Base-by-base conservation (phyloP, 2,888 invertebrate genomes). In the Nesidiocoris tenuis region DNA sequence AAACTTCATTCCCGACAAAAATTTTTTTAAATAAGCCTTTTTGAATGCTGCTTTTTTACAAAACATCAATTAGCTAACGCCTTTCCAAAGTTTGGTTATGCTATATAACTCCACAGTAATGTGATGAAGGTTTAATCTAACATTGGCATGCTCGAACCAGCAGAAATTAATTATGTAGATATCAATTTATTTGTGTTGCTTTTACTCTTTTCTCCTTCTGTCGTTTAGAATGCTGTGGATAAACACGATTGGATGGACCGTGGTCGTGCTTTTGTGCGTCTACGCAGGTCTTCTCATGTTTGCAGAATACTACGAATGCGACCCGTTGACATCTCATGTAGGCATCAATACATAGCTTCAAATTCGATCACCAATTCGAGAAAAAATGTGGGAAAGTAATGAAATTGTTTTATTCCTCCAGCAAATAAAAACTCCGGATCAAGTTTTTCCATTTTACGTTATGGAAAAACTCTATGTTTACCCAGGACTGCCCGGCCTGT, bases 401-500 rank as follows among this genome's bases (percentile, higher is more conserved):
- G 12, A 39, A 7, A 39, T 59, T 9, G 19, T 74, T 67, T 17
- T 74, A 75, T n/a, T 64, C 56, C 78, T 79, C 3, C 79, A 82
- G 82, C 77, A 75, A 59, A 80, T 82, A 39, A 75, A 76, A 22
- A 81, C 79, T 25, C 79, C 82, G 1, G 83, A 83, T 59, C 83
- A 87, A 84, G 80, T 87, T 25, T 82, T 87, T 76, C 87, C 87
- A 0, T 81, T 85, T 19, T 87, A 85, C 81, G 86, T 87, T 25
- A 86, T 87, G 85, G 86, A 87, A 76, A 83, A 83, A n/a, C 80
- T 87, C 61, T 83, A 84, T 1, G 79, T 83, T 59, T 80, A 84
- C 65, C 84, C 84, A 5, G 87, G 87, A 1, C 82, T 88, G 63
- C 86, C 87, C 1, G 88, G 88, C 1, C 81, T 88, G 12, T 87